Evolutionary conservation across 1,140 invertebrate species (phyloP).

Genomic region (Aricia agestis): DNA sequence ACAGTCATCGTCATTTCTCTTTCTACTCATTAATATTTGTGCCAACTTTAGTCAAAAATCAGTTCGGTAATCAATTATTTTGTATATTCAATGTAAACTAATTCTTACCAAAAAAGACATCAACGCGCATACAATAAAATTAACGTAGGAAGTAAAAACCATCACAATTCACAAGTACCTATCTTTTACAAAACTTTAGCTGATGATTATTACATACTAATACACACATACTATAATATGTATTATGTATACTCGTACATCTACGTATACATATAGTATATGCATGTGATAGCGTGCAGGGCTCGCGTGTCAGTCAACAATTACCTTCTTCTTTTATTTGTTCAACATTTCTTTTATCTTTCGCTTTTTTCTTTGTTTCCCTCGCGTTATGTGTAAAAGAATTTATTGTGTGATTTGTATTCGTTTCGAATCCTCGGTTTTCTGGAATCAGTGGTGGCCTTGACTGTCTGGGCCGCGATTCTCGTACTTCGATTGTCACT

Average conservation of each 20-base stretch:
- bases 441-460: not conserved
- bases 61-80: no score
- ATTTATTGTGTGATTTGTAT: constrained; percentile 6
- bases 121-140: not conserved
- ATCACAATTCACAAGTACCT: no score
- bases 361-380: constrained; percentile 12
- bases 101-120: not conserved
- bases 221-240: not conserved
- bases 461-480: not conserved
- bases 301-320: constrained; percentile 6
- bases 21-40: no score
- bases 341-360: constrained; percentile 17
- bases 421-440: not conserved
- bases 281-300: not conserved
- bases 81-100: no score
- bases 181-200: not conserved
- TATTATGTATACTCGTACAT: not conserved
- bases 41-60: no score
- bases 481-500: no score
- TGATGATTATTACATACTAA: not conserved
- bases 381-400: constrained; percentile 2
- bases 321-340: constrained; percentile 13
- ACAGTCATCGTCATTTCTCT: no score
- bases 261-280: no score
- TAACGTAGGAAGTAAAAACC: no score